Evolutionary conservation across 2,888 invertebrate genomes (phyloP), one percentile per base, ranked within the genome.

Genomic region (Gnatocerus cornutus): DNA sequence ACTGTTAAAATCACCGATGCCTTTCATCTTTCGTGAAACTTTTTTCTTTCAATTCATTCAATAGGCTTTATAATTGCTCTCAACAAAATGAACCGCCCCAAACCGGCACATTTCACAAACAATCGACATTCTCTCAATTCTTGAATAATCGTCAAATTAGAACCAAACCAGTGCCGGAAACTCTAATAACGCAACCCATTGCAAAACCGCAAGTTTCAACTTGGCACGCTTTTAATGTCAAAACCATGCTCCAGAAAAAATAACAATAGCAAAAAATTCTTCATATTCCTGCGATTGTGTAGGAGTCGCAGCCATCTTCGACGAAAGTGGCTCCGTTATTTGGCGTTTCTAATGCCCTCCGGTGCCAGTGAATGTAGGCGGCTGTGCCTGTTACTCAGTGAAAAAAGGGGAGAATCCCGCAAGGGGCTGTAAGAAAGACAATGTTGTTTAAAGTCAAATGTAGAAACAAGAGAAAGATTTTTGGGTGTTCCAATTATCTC

Each of bases 241-340:
- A 41, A 41, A 41, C 41, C 41, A 6, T 12, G 41, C 41, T 41
- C 13, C 13, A n/a, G 12, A 41, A 41, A 41, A 41, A 41, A 21
- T 21, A 33, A 33, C 33, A 43, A 43, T 43, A 43, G 16, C 9
- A 27, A 27, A 41, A 41, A 41, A 46, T 27, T 46, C 10, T 13
- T 46, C 10, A 46, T 13, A 46, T 46, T 46, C 46, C 46, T 46
- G 46, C 16, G 16, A n/a, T 48, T 9, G 33, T 55, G 55, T 55
- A 16, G 55, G 55, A 37, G 55, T 55, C 12, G 16, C 14, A 39
- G 13, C 55, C 27, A 53, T 10, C 53, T 50, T 27, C 13, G 12
- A 55, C 55, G 55, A 55, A 55, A 55, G 55, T 55, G 55, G 39
- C 55, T 55, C 55, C 55, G 55, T 55, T 55, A 55, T 55, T 55